phyloP scores from a whole-genome alignment of 2,797 vertebrate species.

The Pipistrellus nathusii region DNA sequence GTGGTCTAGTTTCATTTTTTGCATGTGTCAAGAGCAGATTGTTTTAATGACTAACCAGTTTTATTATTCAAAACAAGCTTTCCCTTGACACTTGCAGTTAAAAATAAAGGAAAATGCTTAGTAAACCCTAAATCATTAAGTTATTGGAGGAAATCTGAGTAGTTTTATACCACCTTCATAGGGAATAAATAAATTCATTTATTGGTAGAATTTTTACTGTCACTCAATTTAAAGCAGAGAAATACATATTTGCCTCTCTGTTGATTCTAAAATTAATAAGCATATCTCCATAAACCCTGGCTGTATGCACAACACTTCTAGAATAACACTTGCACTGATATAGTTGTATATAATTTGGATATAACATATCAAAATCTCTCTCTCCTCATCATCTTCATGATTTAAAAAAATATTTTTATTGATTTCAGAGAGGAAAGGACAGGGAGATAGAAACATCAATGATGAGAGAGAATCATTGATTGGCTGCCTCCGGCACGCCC shows the following conservation, averaged over 20 bases:
- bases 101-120: constrained; percentile 9
- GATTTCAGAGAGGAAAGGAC: too few species aligned
- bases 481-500: too few species aligned
- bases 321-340: neutral
- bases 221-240: constrained; percentile 17
- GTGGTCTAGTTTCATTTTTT: too few species aligned
- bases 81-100: constrained; percentile 13
- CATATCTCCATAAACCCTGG: neutral
- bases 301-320: neutral
- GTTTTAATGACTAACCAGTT: constrained; percentile 18
- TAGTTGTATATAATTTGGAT: neutral
- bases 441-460: too few species aligned
- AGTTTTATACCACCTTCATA: neutral
- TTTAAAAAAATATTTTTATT: neutral
- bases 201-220: neutral
- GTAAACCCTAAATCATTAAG: constrained; percentile 21
- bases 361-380: neutral
- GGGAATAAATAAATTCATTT: neutral
- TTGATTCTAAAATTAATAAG: neutral
- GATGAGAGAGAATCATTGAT: too few species aligned
- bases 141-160: neutral
- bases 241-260: neutral
- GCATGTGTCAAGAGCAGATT: too few species aligned
- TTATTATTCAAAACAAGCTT: constrained; percentile 49
- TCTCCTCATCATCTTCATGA: neutral